Conservation (phyloP, 2,797 vertebrate genomes). For the Notolabrus celidotus region DNA sequence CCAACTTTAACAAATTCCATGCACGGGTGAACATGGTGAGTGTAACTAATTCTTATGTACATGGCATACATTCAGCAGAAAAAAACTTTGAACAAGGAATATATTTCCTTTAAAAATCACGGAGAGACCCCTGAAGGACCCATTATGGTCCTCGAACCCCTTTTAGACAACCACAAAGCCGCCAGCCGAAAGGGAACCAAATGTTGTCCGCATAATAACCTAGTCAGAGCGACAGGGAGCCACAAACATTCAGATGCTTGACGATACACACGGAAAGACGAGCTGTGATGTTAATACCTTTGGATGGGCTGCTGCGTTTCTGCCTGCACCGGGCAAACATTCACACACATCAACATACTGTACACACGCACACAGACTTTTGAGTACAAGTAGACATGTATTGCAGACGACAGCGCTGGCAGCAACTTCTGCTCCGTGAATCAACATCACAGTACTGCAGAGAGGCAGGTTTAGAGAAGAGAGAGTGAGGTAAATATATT, state of each 20-base stretch:
- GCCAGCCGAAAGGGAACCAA: not conserved
- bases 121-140: no score
- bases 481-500: not conserved
- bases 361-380: conserved; percentile 17
- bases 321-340: conserved; percentile 47
- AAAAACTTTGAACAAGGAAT: not conserved
- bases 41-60: no score
- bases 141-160: not conserved
- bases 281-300: conserved; percentile 50
- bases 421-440: conserved; percentile 53
- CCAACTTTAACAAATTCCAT: no score
- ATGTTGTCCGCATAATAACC: not conserved
- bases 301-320: conserved; percentile 53
- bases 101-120: no score
- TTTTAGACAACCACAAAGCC: conserved; percentile 16
- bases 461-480: conserved; percentile 1
- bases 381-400: conserved; percentile 51
- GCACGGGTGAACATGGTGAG: no score
- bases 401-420: conserved; percentile 48
- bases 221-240: not conserved
- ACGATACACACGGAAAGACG: conserved; percentile 23
- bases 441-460: conserved; percentile 36
- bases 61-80: conserved; percentile 19
- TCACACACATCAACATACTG: conserved; percentile 35
- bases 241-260: not conserved